Conservation (phyloP, 2,888 invertebrate species). For the Alloscopus bannaensis region DNA sequence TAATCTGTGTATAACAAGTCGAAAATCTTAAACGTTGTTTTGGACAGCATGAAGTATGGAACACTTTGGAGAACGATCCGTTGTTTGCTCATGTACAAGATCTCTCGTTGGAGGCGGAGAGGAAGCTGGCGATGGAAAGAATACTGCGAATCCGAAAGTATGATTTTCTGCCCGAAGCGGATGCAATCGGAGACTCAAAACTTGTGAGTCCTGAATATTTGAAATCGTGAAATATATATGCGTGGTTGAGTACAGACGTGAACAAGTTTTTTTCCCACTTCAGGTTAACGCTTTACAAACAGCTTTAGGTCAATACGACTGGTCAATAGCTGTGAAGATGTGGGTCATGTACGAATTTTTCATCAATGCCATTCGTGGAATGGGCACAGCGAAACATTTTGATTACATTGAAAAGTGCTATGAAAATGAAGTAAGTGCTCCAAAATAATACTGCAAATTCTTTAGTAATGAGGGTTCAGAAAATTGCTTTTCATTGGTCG, state of each 20-base stretch:
- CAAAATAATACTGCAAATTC: background rate
- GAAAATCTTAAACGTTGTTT: background rate
- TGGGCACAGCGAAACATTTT: slow-evolving; percentile 75
- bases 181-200: slow-evolving; percentile 66
- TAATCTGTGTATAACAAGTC: background rate
- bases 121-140: slow-evolving; percentile 80
- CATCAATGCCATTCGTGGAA: slow-evolving; percentile 74
- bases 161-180: slow-evolving; percentile 78
- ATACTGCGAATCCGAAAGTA: slow-evolving; percentile 82
- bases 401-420: slow-evolving; percentile 67
- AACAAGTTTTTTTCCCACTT: background rate
- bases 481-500: slow-evolving; percentile 7
- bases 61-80: slow-evolving; percentile 79
- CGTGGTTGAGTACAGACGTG: background rate
- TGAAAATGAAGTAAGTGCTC: slow-evolving; percentile 74
- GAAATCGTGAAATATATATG: background rate
- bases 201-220: slow-evolving; percentile 48
- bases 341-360: slow-evolving; percentile 74
- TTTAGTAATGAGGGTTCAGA: background rate
- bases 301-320: slow-evolving; percentile 73
- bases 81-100: slow-evolving; percentile 78
- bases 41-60: slow-evolving; percentile 79
- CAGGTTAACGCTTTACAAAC: slow-evolving; percentile 59
- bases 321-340: slow-evolving; percentile 70
- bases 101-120: slow-evolving; percentile 76